Base-by-base conservation (phyloP, 2,113 vertebrate species). In the Sceloporus undulatus region DNA sequence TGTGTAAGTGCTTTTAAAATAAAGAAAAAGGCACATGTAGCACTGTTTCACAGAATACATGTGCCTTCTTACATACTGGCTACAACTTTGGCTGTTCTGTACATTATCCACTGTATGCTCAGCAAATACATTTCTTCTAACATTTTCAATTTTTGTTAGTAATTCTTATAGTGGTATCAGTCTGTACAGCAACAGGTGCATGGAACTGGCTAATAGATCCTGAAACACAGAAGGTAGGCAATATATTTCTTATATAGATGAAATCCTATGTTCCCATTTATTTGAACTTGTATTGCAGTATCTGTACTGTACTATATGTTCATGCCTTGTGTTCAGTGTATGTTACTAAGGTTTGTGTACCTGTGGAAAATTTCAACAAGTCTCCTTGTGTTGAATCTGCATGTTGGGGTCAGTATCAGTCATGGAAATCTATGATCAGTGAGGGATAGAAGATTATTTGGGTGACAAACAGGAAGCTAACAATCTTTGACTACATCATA, bases 201-300 rank as follows among this genome's bases (percentile, higher is more conserved):
- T 99, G 99, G 99, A 99, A 99, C 95, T 99, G 99, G 99, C 96
- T 99, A 92, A 99, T 99, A 98, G 99, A 99, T 87, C 99, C 99
- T 0, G 99, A 99, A 93, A 99, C 99, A 89, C 99, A 99, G 93
- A 99, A 99, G 97, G 99, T 99, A 11, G 13, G 87, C 78, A 56
- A 94, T 92, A 27, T 42, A 1, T 16, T 25, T 9, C 70, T 52
- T 4, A 88, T 27, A 78, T 81, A n/a, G 29, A 2, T 27, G 21
- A 21, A 65, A 74, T 83, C 0, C 5, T 19, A 25, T 1, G 18
- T 59, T 9, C 25, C 68, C 18, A 42, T 0, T 85, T 71, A 71
- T 52, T 86, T 74, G 27, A 38, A 83, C 40, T 74, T 87, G 75
- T 56, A 66, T 59, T 34, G 54, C 16, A 88, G 11, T 65, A 27